A percentile compares a stretch with the other conserved stretches of the same genome.
Conservation (phyloP, 2,113 vertebrate species). For the Jaculus jaculus region DNA sequence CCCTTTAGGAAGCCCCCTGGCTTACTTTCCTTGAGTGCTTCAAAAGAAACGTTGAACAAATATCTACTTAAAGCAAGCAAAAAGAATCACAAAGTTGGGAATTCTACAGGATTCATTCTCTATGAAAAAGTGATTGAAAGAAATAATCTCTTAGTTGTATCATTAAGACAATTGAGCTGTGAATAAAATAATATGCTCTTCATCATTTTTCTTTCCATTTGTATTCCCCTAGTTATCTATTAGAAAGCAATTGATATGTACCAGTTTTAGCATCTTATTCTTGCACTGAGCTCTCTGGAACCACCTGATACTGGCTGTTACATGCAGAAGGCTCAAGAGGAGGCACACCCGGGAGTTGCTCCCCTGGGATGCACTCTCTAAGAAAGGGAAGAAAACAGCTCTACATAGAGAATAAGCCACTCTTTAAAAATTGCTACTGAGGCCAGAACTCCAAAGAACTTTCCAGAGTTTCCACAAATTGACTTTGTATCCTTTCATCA, state of each 20-base stretch:
- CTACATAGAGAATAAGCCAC: background rate
- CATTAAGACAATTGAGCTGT: background rate
- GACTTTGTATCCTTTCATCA: background rate
- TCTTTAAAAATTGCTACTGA: background rate
- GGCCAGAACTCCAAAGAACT: background rate
- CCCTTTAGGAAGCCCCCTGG: slow-evolving; percentile 26
- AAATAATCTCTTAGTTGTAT: background rate
- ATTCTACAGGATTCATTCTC: background rate
- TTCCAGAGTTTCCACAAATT: background rate
- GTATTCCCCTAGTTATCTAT: background rate
- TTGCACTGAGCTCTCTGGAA: background rate
- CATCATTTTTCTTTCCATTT: background rate
- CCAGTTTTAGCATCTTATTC: background rate
- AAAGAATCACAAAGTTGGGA: slow-evolving; percentile 37
- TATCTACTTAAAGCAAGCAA: slow-evolving; percentile 54
- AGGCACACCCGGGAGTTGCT: background rate
- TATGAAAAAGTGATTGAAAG: background rate
- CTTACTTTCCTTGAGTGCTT: background rate
- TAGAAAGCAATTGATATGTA: background rate
- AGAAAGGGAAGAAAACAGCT: background rate
- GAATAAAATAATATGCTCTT: background rate
- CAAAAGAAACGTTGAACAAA: slow-evolving; percentile 43
- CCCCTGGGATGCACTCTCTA: background rate
- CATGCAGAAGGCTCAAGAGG: background rate
- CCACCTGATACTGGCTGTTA: background rate